Conservation (phyloP, 2,113 vertebrate species). For the Leptocoma aspasia region DNA sequence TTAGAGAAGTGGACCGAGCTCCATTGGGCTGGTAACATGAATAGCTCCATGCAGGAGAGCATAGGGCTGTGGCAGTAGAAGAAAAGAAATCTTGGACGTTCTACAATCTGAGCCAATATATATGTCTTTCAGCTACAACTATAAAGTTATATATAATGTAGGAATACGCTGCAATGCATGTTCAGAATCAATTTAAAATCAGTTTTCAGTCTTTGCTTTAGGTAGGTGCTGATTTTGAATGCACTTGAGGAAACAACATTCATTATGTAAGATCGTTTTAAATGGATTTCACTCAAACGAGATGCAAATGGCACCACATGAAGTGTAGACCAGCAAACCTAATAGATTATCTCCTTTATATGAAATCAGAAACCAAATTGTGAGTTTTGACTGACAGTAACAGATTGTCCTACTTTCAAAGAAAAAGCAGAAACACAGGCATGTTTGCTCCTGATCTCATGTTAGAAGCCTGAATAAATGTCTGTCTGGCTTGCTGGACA, state of each 20-base stretch:
- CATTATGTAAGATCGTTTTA: rapidly evolving
- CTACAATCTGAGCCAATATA: neutral
- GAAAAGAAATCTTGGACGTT: neutral
- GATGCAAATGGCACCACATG: neutral
- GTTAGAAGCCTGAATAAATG: neutral
- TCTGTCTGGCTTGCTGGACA: neutral
- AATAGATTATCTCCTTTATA: slow-evolving; percentile 1
- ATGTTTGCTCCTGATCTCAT: neutral
- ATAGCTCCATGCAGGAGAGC: rapidly evolving
- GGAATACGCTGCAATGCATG: neutral
- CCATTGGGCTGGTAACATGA: neutral
- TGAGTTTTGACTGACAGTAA: slow-evolving; percentile 50
- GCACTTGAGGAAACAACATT: neutral
- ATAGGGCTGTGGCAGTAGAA: neutral
- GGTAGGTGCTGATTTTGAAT: neutral
- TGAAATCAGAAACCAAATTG: slow-evolving; percentile 13
- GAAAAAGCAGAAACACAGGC: slow-evolving; percentile 35
- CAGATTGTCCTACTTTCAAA: slow-evolving; percentile 12
- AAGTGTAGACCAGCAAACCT: neutral
- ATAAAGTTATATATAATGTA: neutral
- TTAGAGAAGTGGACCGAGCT: neutral
- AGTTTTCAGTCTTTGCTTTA: neutral
- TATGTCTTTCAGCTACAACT: neutral
- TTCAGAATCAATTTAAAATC: neutral
- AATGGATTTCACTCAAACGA: neutral